These are phyloP conservation scores for Villa cingulata DNA, from an alignment of 2,888 invertebrate species.

Conservation along the genomic window DNA sequence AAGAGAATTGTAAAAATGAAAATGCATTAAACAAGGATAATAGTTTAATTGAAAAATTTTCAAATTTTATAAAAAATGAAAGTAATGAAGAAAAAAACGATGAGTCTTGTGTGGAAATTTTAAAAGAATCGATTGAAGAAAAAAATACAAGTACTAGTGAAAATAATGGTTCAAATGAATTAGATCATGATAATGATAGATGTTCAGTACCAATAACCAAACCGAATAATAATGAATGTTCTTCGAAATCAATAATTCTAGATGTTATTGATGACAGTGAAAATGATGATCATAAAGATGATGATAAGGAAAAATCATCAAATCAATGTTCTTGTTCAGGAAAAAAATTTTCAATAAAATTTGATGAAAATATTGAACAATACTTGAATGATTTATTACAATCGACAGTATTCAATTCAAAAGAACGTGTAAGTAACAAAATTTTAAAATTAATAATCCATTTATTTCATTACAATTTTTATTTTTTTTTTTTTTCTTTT, in stretches of 20 bases:
- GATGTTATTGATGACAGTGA: too few species aligned
- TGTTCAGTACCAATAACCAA: too few species aligned
- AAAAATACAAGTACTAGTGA: too few species aligned
- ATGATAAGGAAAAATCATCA: too few species aligned
- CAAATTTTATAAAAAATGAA: not conserved
- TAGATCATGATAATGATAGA: not conserved
- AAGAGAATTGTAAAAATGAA: not conserved
- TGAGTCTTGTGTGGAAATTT: not conserved
- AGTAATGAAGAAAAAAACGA: not conserved
- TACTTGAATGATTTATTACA: constrained; percentile 7
- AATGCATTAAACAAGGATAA: not conserved
- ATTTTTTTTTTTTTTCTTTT: not conserved
- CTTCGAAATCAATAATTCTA: too few species aligned
- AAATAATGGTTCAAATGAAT: not conserved
- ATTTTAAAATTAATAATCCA: not conserved
- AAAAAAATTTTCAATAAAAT: constrained; percentile 2
- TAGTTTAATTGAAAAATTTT: not conserved
- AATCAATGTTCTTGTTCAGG: too few species aligned
- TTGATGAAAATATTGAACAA: constrained; percentile 7
- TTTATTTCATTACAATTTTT: too few species aligned
- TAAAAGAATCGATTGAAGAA: not conserved
- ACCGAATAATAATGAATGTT: too few species aligned
- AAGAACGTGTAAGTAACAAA: constrained; percentile 4
- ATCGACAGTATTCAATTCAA: not conserved
- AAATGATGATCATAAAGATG: too few species aligned